phyloP scores from a whole-genome alignment of 2,888 invertebrate species.

The Drepana falcataria region DNA sequence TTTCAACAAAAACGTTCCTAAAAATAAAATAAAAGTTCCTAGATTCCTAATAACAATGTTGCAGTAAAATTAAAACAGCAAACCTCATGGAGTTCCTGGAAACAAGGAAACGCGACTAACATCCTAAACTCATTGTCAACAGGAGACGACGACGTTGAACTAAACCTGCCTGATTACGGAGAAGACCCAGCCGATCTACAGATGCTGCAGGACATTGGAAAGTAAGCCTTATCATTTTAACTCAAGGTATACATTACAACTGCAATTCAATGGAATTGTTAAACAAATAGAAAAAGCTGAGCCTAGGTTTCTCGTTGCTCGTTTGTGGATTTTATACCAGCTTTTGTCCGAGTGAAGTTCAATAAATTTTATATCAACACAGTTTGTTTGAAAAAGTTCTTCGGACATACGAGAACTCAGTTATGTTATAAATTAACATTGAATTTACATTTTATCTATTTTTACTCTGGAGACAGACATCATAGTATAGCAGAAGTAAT shows the following conservation, averaged over 20 bases:
- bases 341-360: too few species aligned
- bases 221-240: constrained; percentile 72
- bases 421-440: too few species aligned
- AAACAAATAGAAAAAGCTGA: background rate
- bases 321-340: background rate
- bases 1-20: background rate
- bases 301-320: too few species aligned
- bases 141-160: constrained; percentile 73
- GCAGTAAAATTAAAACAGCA: too few species aligned
- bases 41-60: background rate
- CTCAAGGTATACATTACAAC: background rate
- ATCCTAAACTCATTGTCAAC: constrained; percentile 19
- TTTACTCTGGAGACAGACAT: too few species aligned
- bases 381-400: too few species aligned
- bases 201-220: constrained; percentile 82
- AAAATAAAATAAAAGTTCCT: constrained; percentile 1
- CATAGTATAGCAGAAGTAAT: too few species aligned
- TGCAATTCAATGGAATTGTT: background rate
- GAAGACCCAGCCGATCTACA: constrained; percentile 83
- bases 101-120: background rate
- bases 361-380: too few species aligned
- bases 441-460: too few species aligned
- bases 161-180: constrained; percentile 77
- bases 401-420: too few species aligned
- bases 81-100: too few species aligned